Percentiles rank a stretch among this genome's conserved stretches.
Evolutionary conservation across 1,140 invertebrate species (phyloP).

Genomic region (Antheraea mylitta): DNA sequence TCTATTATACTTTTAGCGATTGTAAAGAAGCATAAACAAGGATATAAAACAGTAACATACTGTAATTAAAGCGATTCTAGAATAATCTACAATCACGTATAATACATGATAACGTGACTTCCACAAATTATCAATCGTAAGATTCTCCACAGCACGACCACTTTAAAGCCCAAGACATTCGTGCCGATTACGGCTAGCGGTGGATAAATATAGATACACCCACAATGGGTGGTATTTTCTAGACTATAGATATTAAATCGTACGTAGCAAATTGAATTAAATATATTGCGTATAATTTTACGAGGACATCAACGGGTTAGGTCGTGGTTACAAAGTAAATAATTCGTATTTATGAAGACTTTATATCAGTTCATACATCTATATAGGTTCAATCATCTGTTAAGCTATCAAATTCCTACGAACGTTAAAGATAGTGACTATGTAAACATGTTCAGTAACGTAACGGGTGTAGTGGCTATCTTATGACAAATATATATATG

Average conservation of each 20-base stretch:
- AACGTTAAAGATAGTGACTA: not conserved
- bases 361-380: not conserved
- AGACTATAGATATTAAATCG: conserved; percentile 19
- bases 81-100: not conserved
- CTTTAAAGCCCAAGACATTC: not conserved
- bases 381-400: not conserved
- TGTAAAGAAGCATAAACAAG: not conserved
- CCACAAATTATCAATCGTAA: not conserved
- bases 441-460: not conserved
- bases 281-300: conserved; percentile 5
- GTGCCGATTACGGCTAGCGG: not conserved
- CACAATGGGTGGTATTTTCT: conserved; percentile 27
- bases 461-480: no score
- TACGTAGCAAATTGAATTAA: conserved; percentile 19
- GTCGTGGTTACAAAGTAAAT: not conserved
- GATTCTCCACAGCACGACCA: not conserved
- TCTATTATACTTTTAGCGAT: no score
- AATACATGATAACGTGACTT: not conserved
- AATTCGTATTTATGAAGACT: not conserved
- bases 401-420: not conserved
- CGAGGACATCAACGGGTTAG: not conserved
- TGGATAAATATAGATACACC: conserved; percentile 33
- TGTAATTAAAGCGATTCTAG: not conserved
- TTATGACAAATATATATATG: no score
- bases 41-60: not conserved